Evolutionary conservation across 92 coral and sea anemone genomes (phyloP).

Genomic region (Phenganax subtilis): DNA sequence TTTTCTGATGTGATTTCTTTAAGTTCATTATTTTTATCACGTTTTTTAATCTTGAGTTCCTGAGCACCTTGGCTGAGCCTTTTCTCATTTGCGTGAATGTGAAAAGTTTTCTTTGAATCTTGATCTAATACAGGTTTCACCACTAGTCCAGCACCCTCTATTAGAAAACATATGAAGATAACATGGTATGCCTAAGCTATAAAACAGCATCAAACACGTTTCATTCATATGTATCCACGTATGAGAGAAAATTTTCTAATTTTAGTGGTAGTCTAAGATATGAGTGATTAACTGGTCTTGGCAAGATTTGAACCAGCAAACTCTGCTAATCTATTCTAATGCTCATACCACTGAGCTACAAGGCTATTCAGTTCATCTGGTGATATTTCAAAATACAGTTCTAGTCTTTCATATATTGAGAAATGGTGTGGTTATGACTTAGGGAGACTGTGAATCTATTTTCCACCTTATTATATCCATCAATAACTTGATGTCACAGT

Average conservation of each 20-base stretch:
- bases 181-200: not conserved
- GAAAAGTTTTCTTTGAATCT: slow-evolving; percentile 80
- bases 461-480: not conserved
- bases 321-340: too few relatives aligned
- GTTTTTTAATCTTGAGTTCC: slow-evolving; percentile 65
- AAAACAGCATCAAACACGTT: not conserved
- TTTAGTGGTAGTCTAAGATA: too few relatives aligned
- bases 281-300: too few relatives aligned
- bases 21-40: slow-evolving; percentile 67
- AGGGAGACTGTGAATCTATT: not conserved
- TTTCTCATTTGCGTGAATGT: slow-evolving; percentile 64
- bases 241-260: too few relatives aligned
- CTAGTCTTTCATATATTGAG: not conserved
- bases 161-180: not conserved
- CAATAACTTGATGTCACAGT: too few relatives aligned
- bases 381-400: not conserved
- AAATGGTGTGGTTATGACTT: not conserved
- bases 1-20: slow-evolving; percentile 66
- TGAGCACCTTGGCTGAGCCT: slow-evolving; percentile 85
- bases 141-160: slow-evolving; percentile 85
- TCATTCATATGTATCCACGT: not conserved
- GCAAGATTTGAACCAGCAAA: too few relatives aligned
- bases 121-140: slow-evolving; percentile 60
- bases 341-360: too few relatives aligned
- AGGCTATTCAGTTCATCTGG: not conserved